Percentiles rank a stretch among this genome's conserved stretches.
Conservation (phyloP, 1,140 invertebrate genomes). For the Microplitis mediator region DNA sequence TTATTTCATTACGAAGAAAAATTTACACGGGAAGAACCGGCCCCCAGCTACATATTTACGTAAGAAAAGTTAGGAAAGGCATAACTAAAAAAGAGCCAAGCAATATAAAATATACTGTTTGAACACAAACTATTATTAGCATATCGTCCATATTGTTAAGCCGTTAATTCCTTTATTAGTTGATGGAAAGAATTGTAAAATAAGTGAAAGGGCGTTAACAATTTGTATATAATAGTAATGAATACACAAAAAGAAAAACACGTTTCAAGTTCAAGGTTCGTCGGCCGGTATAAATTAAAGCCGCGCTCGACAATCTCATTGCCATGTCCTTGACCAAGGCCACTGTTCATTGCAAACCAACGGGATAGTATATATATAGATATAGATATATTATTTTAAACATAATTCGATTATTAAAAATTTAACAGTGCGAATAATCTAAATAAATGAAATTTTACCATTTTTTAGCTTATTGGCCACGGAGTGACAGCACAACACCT, state of each 20-base stretch:
- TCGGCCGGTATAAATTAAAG: constrained; percentile 50
- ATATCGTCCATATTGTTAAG: too few relatives aligned
- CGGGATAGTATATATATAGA: constrained; percentile 38
- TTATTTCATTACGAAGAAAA: too few relatives aligned
- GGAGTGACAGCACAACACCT: constrained; percentile 60
- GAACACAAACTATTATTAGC: too few relatives aligned
- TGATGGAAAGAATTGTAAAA: too few relatives aligned
- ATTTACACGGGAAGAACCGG: too few relatives aligned
- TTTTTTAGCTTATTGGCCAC: constrained; percentile 72
- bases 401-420: too few relatives aligned
- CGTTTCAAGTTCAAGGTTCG: constrained; percentile 32
- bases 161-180: too few relatives aligned
- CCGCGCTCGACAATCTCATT: constrained; percentile 44
- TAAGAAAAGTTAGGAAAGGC: too few relatives aligned
- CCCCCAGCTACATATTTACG: too few relatives aligned
- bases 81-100: too few relatives aligned
- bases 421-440: not conserved
- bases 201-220: too few relatives aligned
- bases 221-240: not conserved
- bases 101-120: not conserved
- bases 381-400: too few relatives aligned
- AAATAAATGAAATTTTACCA: not conserved
- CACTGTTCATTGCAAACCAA: constrained; percentile 43
- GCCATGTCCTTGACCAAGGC: constrained; percentile 47
- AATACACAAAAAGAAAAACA: not conserved